These are phyloP conservation scores for Drosophila mimica DNA, from an alignment of 2,888 invertebrate species.

Conservation along the genomic window DNA sequence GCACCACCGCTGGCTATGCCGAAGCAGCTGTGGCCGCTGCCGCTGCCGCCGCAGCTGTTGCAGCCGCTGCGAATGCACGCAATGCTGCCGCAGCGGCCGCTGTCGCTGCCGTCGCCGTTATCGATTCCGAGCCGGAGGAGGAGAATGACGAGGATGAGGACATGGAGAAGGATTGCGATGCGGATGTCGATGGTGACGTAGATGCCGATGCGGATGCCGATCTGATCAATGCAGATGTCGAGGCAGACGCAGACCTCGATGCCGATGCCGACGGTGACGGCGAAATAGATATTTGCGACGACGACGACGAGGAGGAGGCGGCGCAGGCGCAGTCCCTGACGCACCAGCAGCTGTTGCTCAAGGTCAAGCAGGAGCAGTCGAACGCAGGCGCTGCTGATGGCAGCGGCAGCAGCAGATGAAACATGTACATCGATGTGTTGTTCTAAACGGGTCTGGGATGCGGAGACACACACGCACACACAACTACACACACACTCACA, in stretches of 20 bases:
- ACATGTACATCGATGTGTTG: slow-evolving; percentile 82
- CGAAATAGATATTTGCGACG: slow-evolving; percentile 82
- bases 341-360: slow-evolving; percentile 69
- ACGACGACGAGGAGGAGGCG: slow-evolving; percentile 70
- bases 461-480: neutral
- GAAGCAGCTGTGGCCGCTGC: slow-evolving; percentile 71
- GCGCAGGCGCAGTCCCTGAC: slow-evolving; percentile 42
- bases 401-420: slow-evolving; percentile 77
- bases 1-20: slow-evolving; percentile 63
- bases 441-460: slow-evolving; percentile 60
- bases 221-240: slow-evolving; percentile 27
- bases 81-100: slow-evolving; percentile 64
- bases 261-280: slow-evolving; percentile 62
- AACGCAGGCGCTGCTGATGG: slow-evolving; percentile 32
- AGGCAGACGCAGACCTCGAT: slow-evolving; percentile 31
- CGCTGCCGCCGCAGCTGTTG: slow-evolving; percentile 67
- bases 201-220: slow-evolving; percentile 42
- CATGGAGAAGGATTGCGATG: slow-evolving; percentile 49
- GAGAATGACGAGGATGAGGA: slow-evolving; percentile 66
- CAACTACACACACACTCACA: neutral
- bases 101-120: slow-evolving; percentile 49
- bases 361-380: slow-evolving; percentile 75
- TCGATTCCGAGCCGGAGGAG: slow-evolving; percentile 62
- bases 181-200: slow-evolving; percentile 22
- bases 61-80: slow-evolving; percentile 66